Evolutionary conservation across 92 coral and sea anemone species (phyloP).

Genomic region (Phenganax subtilis): DNA sequence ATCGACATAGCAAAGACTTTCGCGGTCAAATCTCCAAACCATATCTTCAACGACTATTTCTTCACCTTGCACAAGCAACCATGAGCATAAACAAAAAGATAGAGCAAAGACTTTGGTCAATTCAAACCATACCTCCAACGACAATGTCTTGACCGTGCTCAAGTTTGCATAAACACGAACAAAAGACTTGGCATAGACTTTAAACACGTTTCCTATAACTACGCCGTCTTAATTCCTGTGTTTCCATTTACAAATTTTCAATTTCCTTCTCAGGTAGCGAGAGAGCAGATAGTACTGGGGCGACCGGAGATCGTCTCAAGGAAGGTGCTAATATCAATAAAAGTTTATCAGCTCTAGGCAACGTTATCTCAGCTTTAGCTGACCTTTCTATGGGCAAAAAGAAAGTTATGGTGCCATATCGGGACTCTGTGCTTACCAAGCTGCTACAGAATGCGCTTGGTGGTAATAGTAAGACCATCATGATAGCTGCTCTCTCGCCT

Average conservation of each 20-base stretch:
- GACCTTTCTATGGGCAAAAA: conserved; percentile 98
- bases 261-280: conserved; percentile 69
- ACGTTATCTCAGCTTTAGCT: conserved; percentile 94
- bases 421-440: conserved; percentile 95
- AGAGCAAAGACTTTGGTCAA: too few relatives aligned
- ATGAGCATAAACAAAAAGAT: too few relatives aligned
- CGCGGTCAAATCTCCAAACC: too few relatives aligned
- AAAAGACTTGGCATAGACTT: too few relatives aligned
- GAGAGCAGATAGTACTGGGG: conserved; percentile 99
- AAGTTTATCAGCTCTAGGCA: conserved; percentile 90
- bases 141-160: too few relatives aligned
- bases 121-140: too few relatives aligned
- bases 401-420: conserved; percentile 95
- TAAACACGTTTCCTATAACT: too few relatives aligned
- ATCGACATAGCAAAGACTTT: too few relatives aligned
- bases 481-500: conserved; percentile 98
- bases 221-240: not conserved
- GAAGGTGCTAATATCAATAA: conserved; percentile 99
- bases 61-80: too few relatives aligned
- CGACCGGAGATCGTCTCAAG: conserved; percentile 92
- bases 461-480: conserved; percentile 97
- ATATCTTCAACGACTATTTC: too few relatives aligned
- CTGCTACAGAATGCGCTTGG: conserved; percentile 98
- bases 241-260: not conserved
- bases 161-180: too few relatives aligned